Percentiles rank a stretch among this genome's conserved stretches.
phyloP scores from a whole-genome alignment of 2,888 invertebrate species.

The Mallateleia sp. region DNA sequence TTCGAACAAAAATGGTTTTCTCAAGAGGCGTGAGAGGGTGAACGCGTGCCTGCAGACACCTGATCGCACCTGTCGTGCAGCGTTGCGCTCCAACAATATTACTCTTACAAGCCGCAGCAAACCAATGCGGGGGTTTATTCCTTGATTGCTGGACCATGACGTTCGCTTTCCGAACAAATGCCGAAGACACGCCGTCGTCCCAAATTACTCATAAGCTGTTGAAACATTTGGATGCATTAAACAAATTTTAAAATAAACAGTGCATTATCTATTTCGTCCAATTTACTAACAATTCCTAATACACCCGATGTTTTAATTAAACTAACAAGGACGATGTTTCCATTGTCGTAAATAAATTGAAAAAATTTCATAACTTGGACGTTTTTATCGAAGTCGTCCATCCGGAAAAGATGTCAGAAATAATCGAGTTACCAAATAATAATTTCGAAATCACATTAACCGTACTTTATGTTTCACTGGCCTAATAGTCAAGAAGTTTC shows the following conservation, averaged over 20 bases:
- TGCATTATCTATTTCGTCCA: background rate
- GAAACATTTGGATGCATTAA: too few species aligned
- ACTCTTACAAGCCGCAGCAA: slow-evolving; percentile 72
- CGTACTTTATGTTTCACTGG: slow-evolving; percentile 55
- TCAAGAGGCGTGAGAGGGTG: slow-evolving; percentile 52
- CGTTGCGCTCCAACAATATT: slow-evolving; percentile 81
- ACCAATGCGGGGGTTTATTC: slow-evolving; percentile 68
- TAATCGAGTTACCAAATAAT: slow-evolving; percentile 68
- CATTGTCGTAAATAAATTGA: slow-evolving; percentile 3
- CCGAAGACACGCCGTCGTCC: slow-evolving; percentile 45
- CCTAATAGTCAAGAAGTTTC: slow-evolving; percentile 36
- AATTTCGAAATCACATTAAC: slow-evolving; percentile 63
- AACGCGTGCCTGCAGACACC: slow-evolving; percentile 77
- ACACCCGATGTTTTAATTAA: slow-evolving; percentile 3
- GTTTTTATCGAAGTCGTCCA: slow-evolving; percentile 61
- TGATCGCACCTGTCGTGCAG: slow-evolving; percentile 86
- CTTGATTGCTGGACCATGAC: too few species aligned
- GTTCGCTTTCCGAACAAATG: slow-evolving; percentile 65
- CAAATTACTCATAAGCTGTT: too few species aligned
- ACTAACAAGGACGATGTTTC: slow-evolving; percentile 2
- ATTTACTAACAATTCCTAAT: too few species aligned
- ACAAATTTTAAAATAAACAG: too few species aligned
- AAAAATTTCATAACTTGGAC: slow-evolving; percentile 55
- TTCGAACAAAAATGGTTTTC: slow-evolving; percentile 41
- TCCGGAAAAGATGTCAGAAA: slow-evolving; percentile 68